phyloP scores from a whole-genome alignment of 2,797 vertebrate genomes.

The Staurois parvus region DNA sequence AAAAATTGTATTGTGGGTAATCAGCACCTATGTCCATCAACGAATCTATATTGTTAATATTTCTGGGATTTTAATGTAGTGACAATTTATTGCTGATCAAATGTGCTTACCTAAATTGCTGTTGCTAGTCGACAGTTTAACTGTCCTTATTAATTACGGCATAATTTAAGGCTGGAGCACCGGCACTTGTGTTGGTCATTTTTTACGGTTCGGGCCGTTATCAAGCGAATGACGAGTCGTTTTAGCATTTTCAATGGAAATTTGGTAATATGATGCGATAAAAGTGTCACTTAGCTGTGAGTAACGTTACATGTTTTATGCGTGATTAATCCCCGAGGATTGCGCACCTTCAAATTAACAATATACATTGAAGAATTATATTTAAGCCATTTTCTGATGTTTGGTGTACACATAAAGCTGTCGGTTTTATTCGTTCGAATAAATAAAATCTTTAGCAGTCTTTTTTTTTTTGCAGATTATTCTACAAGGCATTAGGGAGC shows the following conservation, averaged over 20 bases:
- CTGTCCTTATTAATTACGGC: conserved; percentile 97
- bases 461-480: conserved; percentile 22
- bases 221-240: conserved; percentile 85
- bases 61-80: conserved; percentile 97
- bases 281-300: conserved; percentile 81
- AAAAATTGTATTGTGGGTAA: conserved; percentile 76
- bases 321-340: conserved; percentile 81
- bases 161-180: conserved; percentile 93
- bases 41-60: conserved; percentile 96
- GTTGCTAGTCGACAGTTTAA: conserved; percentile 97
- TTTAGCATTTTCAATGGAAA: conserved; percentile 83
- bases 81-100: conserved; percentile 98
- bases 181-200: conserved; percentile 83
- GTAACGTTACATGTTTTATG: conserved; percentile 83
- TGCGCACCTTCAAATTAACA: conserved; percentile 83
- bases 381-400: conserved; percentile 67
- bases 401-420: conserved; percentile 58
- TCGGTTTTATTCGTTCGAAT: conserved; percentile 60
- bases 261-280: conserved; percentile 85
- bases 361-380: conserved; percentile 74
- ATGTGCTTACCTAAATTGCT: conserved; percentile 99
- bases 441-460: conserved; percentile 58
- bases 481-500: conserved; percentile 41
- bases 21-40: conserved; percentile 90
- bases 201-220: conserved; percentile 82